Percentiles rank a stretch among this genome's conserved stretches.
These are phyloP conservation scores for Chaetoderma sp. DNA, from an alignment of 2,888 invertebrate species.

Conservation along the genomic window DNA sequence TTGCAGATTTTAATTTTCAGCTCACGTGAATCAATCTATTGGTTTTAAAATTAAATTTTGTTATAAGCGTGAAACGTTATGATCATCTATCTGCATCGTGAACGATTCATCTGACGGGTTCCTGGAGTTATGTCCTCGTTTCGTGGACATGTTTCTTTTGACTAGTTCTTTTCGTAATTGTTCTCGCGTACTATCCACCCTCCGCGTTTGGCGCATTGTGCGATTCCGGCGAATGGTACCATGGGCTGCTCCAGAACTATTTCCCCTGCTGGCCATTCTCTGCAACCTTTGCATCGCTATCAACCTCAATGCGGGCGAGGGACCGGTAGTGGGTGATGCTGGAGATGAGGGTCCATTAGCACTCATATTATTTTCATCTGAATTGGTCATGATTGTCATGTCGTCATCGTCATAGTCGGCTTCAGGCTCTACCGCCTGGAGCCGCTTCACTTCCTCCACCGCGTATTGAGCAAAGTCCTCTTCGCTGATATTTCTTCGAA, in stretches of 20 bases:
- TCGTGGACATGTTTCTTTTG: no score
- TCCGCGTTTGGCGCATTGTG: not conserved
- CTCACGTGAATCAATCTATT: no score
- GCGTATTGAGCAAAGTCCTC: slow-evolving; percentile 60
- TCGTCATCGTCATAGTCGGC: slow-evolving; percentile 52
- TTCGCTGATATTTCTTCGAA: slow-evolving; percentile 51
- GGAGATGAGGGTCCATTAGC: not conserved
- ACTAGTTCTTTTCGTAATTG: not conserved
- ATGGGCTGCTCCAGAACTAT: slow-evolving; percentile 13
- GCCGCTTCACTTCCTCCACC: slow-evolving; percentile 53
- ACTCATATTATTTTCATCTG: not conserved
- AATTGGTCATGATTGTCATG: no score
- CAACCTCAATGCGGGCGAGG: not conserved
- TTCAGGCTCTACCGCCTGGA: slow-evolving; percentile 54
- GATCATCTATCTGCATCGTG: no score
- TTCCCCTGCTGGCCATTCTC: not conserved
- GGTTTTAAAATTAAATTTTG: no score
- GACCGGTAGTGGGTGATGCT: not conserved
- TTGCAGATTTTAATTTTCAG: no score
- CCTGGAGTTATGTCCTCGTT: no score
- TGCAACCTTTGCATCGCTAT: slow-evolving; percentile 30
- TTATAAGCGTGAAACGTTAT: no score
- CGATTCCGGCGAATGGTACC: not conserved
- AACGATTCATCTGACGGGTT: no score
- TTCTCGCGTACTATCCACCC: not conserved